Evolutionary conservation across 1,140 invertebrate species (phyloP).

Genomic region (Drosophila burlai): DNA sequence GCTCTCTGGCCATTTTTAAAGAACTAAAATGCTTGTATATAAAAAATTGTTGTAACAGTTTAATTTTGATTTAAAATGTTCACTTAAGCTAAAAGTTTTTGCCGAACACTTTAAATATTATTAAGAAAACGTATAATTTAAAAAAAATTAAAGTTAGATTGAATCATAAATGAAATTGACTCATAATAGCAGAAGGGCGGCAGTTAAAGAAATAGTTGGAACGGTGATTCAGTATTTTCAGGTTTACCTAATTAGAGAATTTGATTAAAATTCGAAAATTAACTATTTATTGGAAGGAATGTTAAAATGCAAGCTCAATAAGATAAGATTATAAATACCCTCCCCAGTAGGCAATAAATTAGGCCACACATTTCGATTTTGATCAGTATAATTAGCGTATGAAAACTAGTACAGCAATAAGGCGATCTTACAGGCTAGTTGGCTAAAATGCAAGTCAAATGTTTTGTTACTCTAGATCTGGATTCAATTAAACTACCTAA

Average conservation of each 20-base stretch:
- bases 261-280: neutral
- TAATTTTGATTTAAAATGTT: too few species aligned
- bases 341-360: neutral
- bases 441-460: constrained; percentile 56
- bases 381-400: constrained; percentile 19
- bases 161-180: too few species aligned
- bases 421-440: constrained; percentile 32
- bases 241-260: too few species aligned
- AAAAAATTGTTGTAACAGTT: too few species aligned
- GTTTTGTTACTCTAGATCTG: constrained; percentile 17
- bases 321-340: neutral
- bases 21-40: too few species aligned
- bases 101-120: too few species aligned
- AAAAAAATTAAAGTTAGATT: neutral
- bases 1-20: too few species aligned
- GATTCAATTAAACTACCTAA: constrained; percentile 75
- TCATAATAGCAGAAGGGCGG: neutral
- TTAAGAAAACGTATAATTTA: neutral
- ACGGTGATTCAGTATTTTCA: neutral
- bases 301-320: neutral
- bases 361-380: constrained; percentile 15
- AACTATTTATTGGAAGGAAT: neutral
- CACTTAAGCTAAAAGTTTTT: too few species aligned
- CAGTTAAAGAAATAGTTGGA: neutral
- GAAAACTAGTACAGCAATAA: constrained; percentile 26